Evolutionary conservation across 1,140 invertebrate species (phyloP).

Genomic region (Lerema accius): DNA sequence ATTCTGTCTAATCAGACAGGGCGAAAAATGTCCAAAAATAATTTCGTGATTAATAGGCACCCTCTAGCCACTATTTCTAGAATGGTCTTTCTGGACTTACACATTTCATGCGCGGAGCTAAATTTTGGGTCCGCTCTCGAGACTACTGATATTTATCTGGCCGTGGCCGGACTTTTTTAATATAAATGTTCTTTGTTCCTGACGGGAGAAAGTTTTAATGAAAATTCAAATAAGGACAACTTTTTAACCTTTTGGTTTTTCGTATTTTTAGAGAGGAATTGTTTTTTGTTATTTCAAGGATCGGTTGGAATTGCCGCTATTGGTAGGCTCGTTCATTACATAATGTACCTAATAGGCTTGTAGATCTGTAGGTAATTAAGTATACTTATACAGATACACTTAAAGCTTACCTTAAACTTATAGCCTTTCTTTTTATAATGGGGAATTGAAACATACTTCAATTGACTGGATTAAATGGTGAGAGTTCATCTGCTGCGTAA

Average conservation of each 20-base stretch:
- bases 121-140: slow-evolving; percentile 77
- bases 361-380: too few relatives aligned
- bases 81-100: slow-evolving; percentile 44
- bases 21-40: too few relatives aligned
- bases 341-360: too few relatives aligned
- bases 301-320: slow-evolving; percentile 22
- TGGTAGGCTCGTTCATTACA: not conserved
- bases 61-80: not conserved
- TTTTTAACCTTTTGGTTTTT: slow-evolving; percentile 79
- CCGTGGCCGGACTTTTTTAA: slow-evolving; percentile 80
- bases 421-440: too few relatives aligned
- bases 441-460: too few relatives aligned
- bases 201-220: slow-evolving; percentile 82
- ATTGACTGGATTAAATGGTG: too few relatives aligned
- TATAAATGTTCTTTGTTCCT: slow-evolving; percentile 83
- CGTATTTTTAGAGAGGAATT: slow-evolving; percentile 66
- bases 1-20: too few relatives aligned
- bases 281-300: slow-evolving; percentile 76
- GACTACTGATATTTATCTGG: slow-evolving; percentile 82
- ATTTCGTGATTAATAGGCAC: too few relatives aligned
- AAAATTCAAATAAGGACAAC: slow-evolving; percentile 83
- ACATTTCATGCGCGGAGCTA: slow-evolving; percentile 63
- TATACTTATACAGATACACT: too few relatives aligned
- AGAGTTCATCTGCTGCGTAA: too few relatives aligned
- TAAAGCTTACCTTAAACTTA: too few relatives aligned